Base-by-base conservation (phyloP, 2,797 vertebrate genomes). In the Lepus oiostolus region DNA sequence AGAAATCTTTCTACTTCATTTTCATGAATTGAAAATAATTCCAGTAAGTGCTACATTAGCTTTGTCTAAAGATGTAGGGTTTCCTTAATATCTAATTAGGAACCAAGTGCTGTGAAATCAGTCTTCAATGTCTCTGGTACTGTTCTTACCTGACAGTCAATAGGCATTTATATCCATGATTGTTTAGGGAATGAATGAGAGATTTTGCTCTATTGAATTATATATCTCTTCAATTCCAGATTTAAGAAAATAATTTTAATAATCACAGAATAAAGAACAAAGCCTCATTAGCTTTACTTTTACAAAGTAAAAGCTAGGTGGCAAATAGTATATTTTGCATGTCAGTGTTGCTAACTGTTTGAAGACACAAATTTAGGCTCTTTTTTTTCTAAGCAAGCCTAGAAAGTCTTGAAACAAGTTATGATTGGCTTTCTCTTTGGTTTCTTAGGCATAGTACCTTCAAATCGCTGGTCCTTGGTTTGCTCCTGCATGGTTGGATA, bases 231-330 rank as follows among this genome's bases (percentile, higher is more conserved):
- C 50, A 30, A 63, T 72, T 32, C 38, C 65, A 38, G 22, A 47
- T 68, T 89, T 65, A 81, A 75, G 17, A 71, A 81, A 35, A 58
- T 35, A 75, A 82, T 74, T 77, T 58, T 65, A 86, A 42, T 62
- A 90, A 84, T 58, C 54, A 17, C 14, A 1, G 32, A 81, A 80
- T 38, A 91, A 75, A 88, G 35, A 85, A n/a, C n/a, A 89, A 50
- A 42, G 1, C 4, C 4, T 38, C 28, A 24, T 17, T 70, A 60
- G 19, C 42, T 81, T 94, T 93, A 54, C 67, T 85, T 58, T 77
- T 91, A 16, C 28, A 77, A 28, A 58, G 54, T 58, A 58, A 76
- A 63, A 58, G 30, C 47, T 38, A 91, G 32, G 85, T 32, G 42
- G 28, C 28, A 35, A 13, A 72, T 52, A n/a, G 5, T 70, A n/a